Base-by-base conservation (phyloP, 2,797 vertebrate species). In the Bradypodion ventrale region DNA sequence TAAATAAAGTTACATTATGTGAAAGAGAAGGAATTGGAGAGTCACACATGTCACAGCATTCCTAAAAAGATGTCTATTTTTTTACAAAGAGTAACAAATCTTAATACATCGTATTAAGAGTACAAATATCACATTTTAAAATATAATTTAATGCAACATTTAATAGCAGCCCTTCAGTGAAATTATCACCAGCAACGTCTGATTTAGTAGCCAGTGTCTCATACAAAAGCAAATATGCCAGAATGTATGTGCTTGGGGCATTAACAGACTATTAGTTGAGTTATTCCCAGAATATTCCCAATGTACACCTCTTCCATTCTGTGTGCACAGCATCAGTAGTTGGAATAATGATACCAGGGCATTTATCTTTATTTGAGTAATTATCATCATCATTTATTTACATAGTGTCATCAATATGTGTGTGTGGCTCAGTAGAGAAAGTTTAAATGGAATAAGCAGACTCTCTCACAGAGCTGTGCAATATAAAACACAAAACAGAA, bases 171-270 rank as follows among this genome's bases (percentile, higher is more conserved):
- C 1, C 77, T 92, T 10, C 86, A 78, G 73, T 69, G 35, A 81
- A 76, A 13, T 12, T 59, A 56, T 42, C 73, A 87, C 76, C 77
- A 85, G 68, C 75, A 32, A 0, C 46, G 89, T 84, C 68, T 87
- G 75, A 40, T 77, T 66, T 83, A 90, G 80, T 79, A 90, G 65
- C 70, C 0, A 66, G 32, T 25, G 63, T 76, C 60, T 85, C 79
- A 70, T 74, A 87, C 62, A 83, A 84, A 91, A 88, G 86, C 83
- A 91, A 91, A 92, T 75, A 75, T 0, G 88, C 66, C 88, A 87
- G 76, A 92, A 75, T 78, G 52, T 13, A 46, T 0, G 15, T 75
- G 82, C 85, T 63, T 83, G 74, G 35, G 56, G 73, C 35, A 78
- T 32, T 35, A 62, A 80, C 69, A 10, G 32, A 73, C 12, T 37